phyloP scores from a whole-genome alignment of 2,888 invertebrate genomes.

The Temnothorax unifasciatus region DNA sequence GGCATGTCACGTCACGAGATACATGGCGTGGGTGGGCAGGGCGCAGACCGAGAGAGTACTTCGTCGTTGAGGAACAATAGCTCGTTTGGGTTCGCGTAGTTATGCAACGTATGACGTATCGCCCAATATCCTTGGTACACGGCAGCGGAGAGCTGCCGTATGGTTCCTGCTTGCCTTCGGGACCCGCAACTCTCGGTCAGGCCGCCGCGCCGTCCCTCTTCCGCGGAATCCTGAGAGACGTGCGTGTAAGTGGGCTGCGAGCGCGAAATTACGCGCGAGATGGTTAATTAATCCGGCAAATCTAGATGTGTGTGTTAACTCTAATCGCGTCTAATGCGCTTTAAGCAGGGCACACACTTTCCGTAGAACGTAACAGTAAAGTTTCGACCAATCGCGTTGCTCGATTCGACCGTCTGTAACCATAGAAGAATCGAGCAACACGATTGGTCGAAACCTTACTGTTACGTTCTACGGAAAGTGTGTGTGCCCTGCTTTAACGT shows the following conservation, averaged over 20 bases:
- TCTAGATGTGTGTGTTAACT: slow-evolving; percentile 11
- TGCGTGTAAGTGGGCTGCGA: slow-evolving; percentile 61
- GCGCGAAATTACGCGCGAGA: slow-evolving; percentile 70
- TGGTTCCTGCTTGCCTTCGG: slow-evolving; percentile 49
- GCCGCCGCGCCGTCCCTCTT: slow-evolving; percentile 45
- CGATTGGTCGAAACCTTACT: no score
- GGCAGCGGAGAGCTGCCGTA: slow-evolving; percentile 61
- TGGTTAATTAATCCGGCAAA: slow-evolving; percentile 72
- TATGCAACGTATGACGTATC: slow-evolving; percentile 78
- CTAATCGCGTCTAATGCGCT: neutral
- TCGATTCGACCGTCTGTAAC: no score
- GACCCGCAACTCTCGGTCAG: slow-evolving; percentile 23
- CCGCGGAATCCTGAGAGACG: slow-evolving; percentile 43
- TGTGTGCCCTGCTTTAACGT: neutral
- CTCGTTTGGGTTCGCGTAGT: slow-evolving; percentile 77
- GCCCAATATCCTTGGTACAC: slow-evolving; percentile 78
- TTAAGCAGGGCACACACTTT: no score
- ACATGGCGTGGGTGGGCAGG: slow-evolving; percentile 44
- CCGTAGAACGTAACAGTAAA: no score
- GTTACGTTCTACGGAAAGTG: no score
- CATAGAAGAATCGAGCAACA: no score
- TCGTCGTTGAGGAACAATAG: slow-evolving; percentile 76
- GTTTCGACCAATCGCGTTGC: no score
- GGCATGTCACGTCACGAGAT: slow-evolving; percentile 71
- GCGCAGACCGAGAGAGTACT: slow-evolving; percentile 65